Base-by-base conservation (phyloP, 2,888 invertebrate genomes). In the Clostera curtula region DNA sequence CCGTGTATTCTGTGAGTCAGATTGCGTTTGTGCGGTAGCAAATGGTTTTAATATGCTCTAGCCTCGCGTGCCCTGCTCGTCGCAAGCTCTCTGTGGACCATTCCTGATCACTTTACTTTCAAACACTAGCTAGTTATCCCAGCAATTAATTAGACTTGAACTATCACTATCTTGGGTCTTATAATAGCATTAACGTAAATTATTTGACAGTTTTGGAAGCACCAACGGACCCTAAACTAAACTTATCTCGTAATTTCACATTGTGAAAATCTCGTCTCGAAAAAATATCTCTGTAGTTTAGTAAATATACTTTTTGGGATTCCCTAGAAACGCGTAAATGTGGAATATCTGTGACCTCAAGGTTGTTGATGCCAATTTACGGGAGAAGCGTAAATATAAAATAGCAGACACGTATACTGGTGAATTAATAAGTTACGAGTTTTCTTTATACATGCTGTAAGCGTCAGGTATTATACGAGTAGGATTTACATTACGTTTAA, bases 1-100 rank as follows among this genome's bases (percentile, higher is more conserved):
- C 4, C 3, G 4, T 12, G 12, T 20, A 10, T 20, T 4, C 24
- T 10, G 12, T 24, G 7, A 9, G 8, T 1, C 29, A 12, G 8
- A 11, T 10, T 10, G 24, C 19, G 19, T 15, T 16, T 12, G 27
- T 35, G 35, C n/a, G n/a, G 29, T 33, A 28, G 20, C 40, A 41
- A 50, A 39, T 53, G 53, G 40, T 49, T 34, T 50, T 43, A 55
- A 50, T 46, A 45, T 41, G 31, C 37, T 50, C 23, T 24, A 37
- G 35, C 31, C 29, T 49, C 30, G 49, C 51, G 43, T 53, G 54
- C 37, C 24, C 14, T 15, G 26, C 27, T 37, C 39, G 32, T 25
- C 45, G 27, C 29, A 29, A 24, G 32, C 30, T 36, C 37, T 24
- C 34, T 29, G 13, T 10, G 22, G 36, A 28, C 33, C 31, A 35